phyloP scores from a whole-genome alignment of 2,113 vertebrate genomes.

The Rhynchopsitta pachyrhyncha region DNA sequence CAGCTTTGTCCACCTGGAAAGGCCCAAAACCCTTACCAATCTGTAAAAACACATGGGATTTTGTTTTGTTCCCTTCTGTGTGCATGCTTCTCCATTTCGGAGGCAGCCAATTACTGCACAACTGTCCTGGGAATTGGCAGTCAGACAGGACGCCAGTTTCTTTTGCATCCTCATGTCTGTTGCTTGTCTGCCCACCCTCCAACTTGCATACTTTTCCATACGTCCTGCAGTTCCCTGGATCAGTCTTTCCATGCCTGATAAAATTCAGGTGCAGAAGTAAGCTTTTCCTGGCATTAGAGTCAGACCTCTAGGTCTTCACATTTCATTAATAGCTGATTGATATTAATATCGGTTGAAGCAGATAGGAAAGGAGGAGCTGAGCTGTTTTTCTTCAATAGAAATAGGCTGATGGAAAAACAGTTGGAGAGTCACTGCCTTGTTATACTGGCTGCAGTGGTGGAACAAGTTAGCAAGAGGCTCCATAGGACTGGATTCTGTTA shows the following conservation, averaged over 20 bases:
- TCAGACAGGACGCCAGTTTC: background rate
- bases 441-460: conserved; percentile 38
- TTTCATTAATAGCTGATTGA: conserved; percentile 38
- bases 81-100: accelerated
- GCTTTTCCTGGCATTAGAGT: background rate
- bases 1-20: background rate
- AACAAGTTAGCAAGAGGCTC: conserved; percentile 65
- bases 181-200: background rate
- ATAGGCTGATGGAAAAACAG: conserved; percentile 48
- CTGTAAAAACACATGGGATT: background rate
- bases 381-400: conserved; percentile 21
- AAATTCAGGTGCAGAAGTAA: background rate
- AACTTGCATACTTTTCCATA: background rate
- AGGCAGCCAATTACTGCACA: background rate
- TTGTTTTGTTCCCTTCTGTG: background rate
- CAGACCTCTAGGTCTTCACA: background rate
- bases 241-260: background rate
- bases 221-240: background rate
- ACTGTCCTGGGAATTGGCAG: background rate
- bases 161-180: background rate
- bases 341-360: background rate
- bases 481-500: conserved; percentile 47
- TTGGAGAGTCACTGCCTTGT: background rate
- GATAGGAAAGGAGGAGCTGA: conserved; percentile 29
- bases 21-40: background rate